Evolutionary conservation across 2,113 vertebrate genomes (phyloP), one percentile per base, ranked within the genome.

Genomic region (Carollia perspicillata): DNA sequence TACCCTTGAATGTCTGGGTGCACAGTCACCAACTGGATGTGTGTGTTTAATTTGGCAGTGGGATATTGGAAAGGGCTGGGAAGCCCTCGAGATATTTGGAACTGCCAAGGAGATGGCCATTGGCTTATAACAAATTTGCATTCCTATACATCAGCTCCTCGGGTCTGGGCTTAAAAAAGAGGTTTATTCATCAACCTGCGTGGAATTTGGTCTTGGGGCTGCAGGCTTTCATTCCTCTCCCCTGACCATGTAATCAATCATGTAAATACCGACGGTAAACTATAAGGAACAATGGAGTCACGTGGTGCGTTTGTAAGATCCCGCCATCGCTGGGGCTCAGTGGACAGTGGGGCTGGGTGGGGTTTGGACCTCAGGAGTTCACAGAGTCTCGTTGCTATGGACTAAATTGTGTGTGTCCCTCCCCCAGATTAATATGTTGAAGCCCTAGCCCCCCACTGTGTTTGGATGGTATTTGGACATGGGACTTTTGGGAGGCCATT

Each of bases 21-120:
- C 69, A 6, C 88, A 6, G 37, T 94, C 55, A 49, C 96, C 90
- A 2, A 78, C 44, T 8, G 84, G 97, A 95, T 37, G 89, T 89
- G 3, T 63, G 75, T 98, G 94, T 98, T 98, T 98, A 44, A 80
- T 68, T 98, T 98, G 98, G 97, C 98, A 95, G 68, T 30, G 71
- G 91, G 87, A 68, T 26, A 11, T 0, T 83, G 47, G 63, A 84
- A 74, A 87, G 78, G 75, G 93, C 6, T 51, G 80, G 84, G 93
- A 94, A 93, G 12, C 92, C 68, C 35, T 17, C 0, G 79, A 85
- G n/a, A 40, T 86, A 42, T 78, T 2, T 95, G 92, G 88, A 84
- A 6, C 79, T 68, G 44, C 22, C 16, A 37, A 49, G 86, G 89
- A 95, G 40, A 97, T 81, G 53, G 68, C 84, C 95, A 58, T 37